Evolutionary conservation across 2,797 vertebrate genomes (phyloP).

Genomic region (Danio choprae): DNA sequence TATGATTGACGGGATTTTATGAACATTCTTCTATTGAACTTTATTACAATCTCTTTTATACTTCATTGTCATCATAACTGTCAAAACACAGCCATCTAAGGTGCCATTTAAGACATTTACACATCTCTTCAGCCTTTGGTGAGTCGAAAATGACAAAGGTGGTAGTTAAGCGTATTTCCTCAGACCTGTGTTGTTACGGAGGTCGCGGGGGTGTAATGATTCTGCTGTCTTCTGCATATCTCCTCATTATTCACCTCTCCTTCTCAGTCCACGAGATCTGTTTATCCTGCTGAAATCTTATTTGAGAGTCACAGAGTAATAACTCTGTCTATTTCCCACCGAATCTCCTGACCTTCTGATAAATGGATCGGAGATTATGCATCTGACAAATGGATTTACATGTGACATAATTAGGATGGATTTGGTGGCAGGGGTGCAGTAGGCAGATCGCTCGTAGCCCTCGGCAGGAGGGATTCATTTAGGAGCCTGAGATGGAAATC

Average conservation of each 20-base stretch:
- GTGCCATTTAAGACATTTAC: conserved; percentile 15
- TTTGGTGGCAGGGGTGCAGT: conserved; percentile 49
- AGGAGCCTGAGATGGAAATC: conserved; percentile 50
- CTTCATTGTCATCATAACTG: conserved; percentile 8
- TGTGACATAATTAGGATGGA: conserved; percentile 60
- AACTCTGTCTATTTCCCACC: conserved; percentile 37
- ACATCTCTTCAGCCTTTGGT: conserved; percentile 2
- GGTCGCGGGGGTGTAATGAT: conserved; percentile 21
- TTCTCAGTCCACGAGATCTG: conserved; percentile 32
- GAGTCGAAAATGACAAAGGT: conserved; percentile 29
- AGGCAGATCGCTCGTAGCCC: conserved; percentile 24
- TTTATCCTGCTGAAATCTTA: conserved; percentile 56
- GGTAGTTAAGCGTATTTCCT: conserved; percentile 13
- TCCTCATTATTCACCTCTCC: conserved; percentile 37
- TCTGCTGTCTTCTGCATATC: conserved; percentile 32
- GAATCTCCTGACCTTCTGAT: conserved; percentile 52
- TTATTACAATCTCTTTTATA: conserved; percentile 21
- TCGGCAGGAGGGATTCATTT: conserved; percentile 58
- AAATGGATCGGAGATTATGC: conserved; percentile 55
- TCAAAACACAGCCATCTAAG: conserved; percentile 14
- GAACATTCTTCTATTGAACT: conserved; percentile 9
- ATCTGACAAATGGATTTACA: conserved; percentile 61
- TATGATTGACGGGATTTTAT: conserved; percentile 9
- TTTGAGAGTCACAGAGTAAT: conserved; percentile 57
- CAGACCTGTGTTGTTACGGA: neutral